These are phyloP conservation scores for Limnephilus marmoratus DNA, from an alignment of 2,888 invertebrate genomes.

Conservation along the genomic window DNA sequence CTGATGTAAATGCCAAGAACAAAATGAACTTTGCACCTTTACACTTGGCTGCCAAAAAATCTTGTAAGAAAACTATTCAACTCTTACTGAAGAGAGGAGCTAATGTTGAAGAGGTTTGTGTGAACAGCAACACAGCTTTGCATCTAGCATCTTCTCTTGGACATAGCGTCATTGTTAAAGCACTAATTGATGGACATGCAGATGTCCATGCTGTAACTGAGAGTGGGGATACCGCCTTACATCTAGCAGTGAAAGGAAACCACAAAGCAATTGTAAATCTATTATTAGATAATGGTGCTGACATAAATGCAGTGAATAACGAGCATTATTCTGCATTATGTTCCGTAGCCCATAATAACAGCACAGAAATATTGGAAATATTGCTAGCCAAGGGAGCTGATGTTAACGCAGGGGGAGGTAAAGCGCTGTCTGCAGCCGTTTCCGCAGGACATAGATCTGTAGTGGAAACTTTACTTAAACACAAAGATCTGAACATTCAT, in stretches of 20 bases:
- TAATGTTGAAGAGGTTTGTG: too few species aligned
- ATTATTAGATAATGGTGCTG: background rate
- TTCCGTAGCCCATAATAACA: background rate
- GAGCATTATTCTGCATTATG: background rate
- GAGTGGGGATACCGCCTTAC: background rate
- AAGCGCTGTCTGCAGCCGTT: background rate
- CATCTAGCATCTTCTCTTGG: too few species aligned
- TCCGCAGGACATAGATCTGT: background rate
- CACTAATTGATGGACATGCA: too few species aligned
- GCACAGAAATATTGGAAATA: background rate
- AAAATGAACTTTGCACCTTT: background rate
- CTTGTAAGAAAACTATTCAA: background rate
- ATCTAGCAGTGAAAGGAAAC: conserved; percentile 11
- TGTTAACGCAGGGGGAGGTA: background rate
- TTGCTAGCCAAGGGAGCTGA: background rate
- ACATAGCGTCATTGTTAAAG: too few species aligned
- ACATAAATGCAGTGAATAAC: background rate
- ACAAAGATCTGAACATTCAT: background rate
- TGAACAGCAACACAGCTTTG: too few species aligned
- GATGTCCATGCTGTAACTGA: too few species aligned
- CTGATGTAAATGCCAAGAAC: background rate
- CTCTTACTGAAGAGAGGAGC: background rate
- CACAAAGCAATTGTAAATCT: background rate
- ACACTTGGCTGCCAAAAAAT: background rate
- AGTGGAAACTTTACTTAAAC: background rate